Evolutionary conservation across 53 echinoderm and acorn worm species (phyloP), one percentile per base, ranked within the genome.

Genomic region (Holothuria scabra): DNA sequence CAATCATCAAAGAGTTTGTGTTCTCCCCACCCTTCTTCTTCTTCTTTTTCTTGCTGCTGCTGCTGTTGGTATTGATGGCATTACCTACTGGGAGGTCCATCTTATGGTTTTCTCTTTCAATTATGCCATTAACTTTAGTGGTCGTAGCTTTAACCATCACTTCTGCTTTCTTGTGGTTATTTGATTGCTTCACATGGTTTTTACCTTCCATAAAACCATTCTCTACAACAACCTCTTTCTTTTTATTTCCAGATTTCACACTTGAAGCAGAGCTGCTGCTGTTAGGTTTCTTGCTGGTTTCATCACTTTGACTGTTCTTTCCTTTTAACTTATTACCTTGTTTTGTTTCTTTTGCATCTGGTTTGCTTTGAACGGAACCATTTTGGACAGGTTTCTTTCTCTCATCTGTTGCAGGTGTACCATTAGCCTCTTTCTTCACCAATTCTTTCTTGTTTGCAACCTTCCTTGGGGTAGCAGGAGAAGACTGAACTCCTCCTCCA

Each of bases 1-100:
- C 52, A 52, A 52, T 52, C 52, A 52, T 52, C 52, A 52, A 52
- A 90, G 81, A 68, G 86, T 91, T 26, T 85, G 87, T 90, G 33
- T 93, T 89, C 5, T 85, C 84, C 18, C 70, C 72, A 78, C 89
- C 89, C 83, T 88, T 93, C 81, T 93, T 93, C 80, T 96, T 96
- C 84, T 93, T 91, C 78, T 89, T 91, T 85, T 90, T 95, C 88
- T 90, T 95, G 85, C 83, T 90, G 75, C 60, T 84, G 65, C 33
- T 67, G 67, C 63, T 59, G 68, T 55, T 91, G 70, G 61, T 68
- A 24, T 63, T 68, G 56, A 44, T 44, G 24, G 60, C 41, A 34
- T 56, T 56, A 32, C 21, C 11, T 38, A 60, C 49, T 11, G 28
- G 28, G 20, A 16, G 56, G 35, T 44, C 84, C 2, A 83, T 57